Evolutionary conservation across 2,797 vertebrate genomes (phyloP), one percentile per base, ranked within the genome.

Genomic region (Miichthys miiuy): DNA sequence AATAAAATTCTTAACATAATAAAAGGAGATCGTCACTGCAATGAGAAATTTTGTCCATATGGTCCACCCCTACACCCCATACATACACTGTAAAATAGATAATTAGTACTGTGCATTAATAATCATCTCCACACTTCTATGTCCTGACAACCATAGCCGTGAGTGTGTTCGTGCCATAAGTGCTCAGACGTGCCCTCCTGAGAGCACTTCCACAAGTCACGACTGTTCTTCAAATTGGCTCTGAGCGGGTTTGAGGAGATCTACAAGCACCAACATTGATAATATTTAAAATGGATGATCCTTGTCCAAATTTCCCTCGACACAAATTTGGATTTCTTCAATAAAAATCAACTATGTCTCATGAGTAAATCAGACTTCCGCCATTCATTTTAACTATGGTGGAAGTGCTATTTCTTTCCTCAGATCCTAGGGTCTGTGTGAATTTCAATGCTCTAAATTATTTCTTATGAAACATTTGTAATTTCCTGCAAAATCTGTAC

Each of bases 381-480:
- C 4, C 4, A 27, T 55, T 14, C 17, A 20, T n/a, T 41, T 62
- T 21, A 27, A 63, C 18, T 46, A 12, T 13, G 46, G 20, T 46
- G 9, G 50, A 7, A 10, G 18, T 30, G 9, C 18, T 13, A 30
- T 30, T 4, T 6, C 23, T 51, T 68, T 64, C 6, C 20, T 21
- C 3, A 10, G 20, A 47, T 73, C 2, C n/a, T 18, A 9, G 10
- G 18, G 23, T 42, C 11, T 10, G 11, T 48, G 27, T 54, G n/a
- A 23, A 12, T 18, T 18, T 23, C 18, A 18, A 48, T 14, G 38
- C 1, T 74, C 9, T 18, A 23, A 52, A 17, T 50, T 23, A 64
- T 44, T 57, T 75, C 30, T 52, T 52, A 38, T 17, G 1, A 52
- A 52, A 66, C 8, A 72, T 66, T 48, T n/a, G 27, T 41, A 25